These are phyloP conservation scores for Trichacis sp. DNA, from an alignment of 2,888 invertebrate genomes.

Conservation along the genomic window DNA sequence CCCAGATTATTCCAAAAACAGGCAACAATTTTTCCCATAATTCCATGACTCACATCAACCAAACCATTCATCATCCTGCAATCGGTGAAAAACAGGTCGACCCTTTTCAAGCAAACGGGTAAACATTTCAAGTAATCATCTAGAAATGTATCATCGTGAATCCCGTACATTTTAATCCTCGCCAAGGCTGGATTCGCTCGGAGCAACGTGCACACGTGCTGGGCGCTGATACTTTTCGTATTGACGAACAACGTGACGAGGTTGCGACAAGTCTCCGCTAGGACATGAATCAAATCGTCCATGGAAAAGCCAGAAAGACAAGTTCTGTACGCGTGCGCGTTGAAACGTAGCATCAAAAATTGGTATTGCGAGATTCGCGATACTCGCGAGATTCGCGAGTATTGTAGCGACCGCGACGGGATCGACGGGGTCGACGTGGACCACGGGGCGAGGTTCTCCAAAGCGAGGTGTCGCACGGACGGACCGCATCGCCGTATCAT, in stretches of 20 bases:
- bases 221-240: slow-evolving; percentile 17
- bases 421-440: too few species aligned
- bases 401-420: too few species aligned
- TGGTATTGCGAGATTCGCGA: too few species aligned
- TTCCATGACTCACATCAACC: slow-evolving; percentile 31
- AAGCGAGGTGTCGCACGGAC: slow-evolving; percentile 20
- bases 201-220: slow-evolving; percentile 13
- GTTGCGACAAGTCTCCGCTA: slow-evolving; percentile 19
- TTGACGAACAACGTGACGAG: slow-evolving; percentile 20
- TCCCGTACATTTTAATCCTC: slow-evolving; percentile 30
- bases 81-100: slow-evolving; percentile 40
- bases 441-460: slow-evolving; percentile 28
- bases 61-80: slow-evolving; percentile 30
- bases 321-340: slow-evolving; percentile 15
- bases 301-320: slow-evolving; percentile 9
- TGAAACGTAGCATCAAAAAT: slow-evolving; percentile 20
- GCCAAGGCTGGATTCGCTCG: slow-evolving; percentile 9
- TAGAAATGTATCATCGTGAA: slow-evolving; percentile 20
- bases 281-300: slow-evolving; percentile 14
- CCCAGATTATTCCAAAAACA: background rate
- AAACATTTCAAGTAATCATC: slow-evolving; percentile 30
- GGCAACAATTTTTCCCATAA: background rate
- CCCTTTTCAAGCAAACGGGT: slow-evolving; percentile 23
- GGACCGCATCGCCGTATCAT: slow-evolving; percentile 23
- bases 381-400: too few species aligned